Percentiles rank a stretch among this genome's conserved stretches.
Conservation (phyloP, 2,113 vertebrate genomes). For the Hylia prasina region DNA sequence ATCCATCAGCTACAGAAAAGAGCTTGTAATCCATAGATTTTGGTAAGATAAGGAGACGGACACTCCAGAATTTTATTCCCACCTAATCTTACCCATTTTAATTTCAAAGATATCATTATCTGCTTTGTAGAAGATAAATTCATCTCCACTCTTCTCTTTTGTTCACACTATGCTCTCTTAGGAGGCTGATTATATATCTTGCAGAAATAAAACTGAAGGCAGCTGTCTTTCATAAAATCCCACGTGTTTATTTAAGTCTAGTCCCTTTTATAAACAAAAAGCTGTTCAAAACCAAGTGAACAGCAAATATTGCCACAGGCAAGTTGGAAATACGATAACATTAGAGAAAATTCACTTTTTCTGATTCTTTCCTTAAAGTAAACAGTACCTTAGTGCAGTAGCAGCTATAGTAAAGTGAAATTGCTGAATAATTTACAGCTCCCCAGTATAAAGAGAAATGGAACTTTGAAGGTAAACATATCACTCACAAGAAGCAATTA, state of each 20-base stretch:
- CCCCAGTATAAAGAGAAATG: neutral
- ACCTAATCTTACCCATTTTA: neutral
- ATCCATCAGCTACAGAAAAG: neutral
- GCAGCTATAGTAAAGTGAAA: neutral
- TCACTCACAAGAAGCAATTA: neutral
- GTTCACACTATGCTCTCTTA: neutral
- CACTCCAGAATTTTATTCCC: neutral
- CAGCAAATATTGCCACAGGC: neutral
- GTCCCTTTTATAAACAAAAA: conserved; percentile 5
- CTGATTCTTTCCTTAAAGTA: neutral
- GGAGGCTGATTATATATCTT: neutral
- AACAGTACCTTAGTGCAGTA: neutral
- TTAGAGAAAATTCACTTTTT: neutral
- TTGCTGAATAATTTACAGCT: neutral
- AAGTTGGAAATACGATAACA: neutral
- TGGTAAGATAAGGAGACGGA: neutral
- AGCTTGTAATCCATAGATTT: neutral
- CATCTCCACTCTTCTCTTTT: neutral
- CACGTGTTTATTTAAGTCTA: neutral
- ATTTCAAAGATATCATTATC: neutral
- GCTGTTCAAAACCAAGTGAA: neutral
- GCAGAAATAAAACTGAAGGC: neutral
- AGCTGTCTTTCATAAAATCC: conserved; percentile 1
- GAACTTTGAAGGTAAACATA: neutral
- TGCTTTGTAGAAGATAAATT: neutral